Percentiles rank a stretch among this genome's conserved stretches.
phyloP scores from a whole-genome alignment of 2,113 vertebrate species.

The Actenoides lindsayi region DNA sequence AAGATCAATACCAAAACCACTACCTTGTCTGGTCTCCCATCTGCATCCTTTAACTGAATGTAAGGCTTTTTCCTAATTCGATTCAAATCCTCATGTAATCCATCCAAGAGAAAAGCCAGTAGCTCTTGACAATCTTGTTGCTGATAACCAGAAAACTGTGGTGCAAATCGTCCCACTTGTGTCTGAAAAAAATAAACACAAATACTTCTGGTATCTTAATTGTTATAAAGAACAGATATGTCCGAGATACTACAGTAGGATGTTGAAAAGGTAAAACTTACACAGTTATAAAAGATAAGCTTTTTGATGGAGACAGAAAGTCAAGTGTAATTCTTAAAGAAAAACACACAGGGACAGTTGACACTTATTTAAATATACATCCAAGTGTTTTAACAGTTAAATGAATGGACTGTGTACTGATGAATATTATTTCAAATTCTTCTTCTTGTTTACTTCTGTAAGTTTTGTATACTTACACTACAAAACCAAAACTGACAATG shows the following conservation, averaged over 20 bases:
- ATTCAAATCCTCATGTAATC: constrained; percentile 97
- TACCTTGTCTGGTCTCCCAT: constrained; percentile 95
- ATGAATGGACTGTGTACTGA: background rate
- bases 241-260: background rate
- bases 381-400: background rate
- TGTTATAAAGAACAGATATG: background rate
- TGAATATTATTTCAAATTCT: background rate
- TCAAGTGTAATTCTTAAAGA: background rate
- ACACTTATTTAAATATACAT: background rate
- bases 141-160: constrained; percentile 98
- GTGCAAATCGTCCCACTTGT: constrained; percentile 96
- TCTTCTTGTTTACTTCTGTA: background rate
- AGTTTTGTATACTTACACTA: background rate
- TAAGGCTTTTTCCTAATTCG: constrained; percentile 99
- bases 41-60: constrained; percentile 95
- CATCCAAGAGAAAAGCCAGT: constrained; percentile 96
- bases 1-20: background rate
- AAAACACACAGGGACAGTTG: background rate
- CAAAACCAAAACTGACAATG: background rate
- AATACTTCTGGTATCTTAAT: background rate
- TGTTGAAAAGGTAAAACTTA: background rate
- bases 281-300: background rate
- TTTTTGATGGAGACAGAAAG: background rate
- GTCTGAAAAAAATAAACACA: constrained; percentile 74
- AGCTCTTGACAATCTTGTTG: constrained; percentile 98